Percentiles rank a stretch among this genome's conserved stretches.
These are phyloP conservation scores for Saccostrea glomerata DNA, from an alignment of 1,140 invertebrate species.

Conservation along the genomic window DNA sequence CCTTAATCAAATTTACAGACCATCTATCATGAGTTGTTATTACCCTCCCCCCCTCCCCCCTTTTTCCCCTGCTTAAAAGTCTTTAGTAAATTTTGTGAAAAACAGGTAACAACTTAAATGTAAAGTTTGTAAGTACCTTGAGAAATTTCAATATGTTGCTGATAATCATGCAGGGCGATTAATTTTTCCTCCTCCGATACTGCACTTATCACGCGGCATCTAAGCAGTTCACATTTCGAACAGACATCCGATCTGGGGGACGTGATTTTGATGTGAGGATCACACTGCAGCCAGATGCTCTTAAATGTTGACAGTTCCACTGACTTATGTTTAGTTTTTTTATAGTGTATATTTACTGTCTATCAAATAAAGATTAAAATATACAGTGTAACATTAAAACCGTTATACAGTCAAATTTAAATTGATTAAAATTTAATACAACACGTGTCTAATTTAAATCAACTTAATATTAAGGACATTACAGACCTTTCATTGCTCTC, in stretches of 20 bases:
- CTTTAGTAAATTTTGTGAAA: not conserved
- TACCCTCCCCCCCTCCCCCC: too few species aligned
- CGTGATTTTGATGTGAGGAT: constrained; percentile 3
- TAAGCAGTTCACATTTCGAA: not conserved
- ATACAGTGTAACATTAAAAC: too few species aligned
- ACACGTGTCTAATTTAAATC: not conserved
- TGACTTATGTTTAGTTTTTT: not conserved
- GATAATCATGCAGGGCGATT: too few species aligned
- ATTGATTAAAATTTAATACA: not conserved
- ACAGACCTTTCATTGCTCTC: too few species aligned
- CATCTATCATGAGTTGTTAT: not conserved
- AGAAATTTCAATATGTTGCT: too few species aligned
- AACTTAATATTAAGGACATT: not conserved
- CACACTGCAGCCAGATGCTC: too few species aligned
- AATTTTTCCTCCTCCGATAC: not conserved
- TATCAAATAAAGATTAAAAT: too few species aligned
- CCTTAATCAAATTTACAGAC: too few species aligned
- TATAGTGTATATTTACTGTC: too few species aligned
- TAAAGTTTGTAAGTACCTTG: not conserved
- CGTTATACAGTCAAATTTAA: too few species aligned
- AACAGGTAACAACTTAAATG: not conserved
- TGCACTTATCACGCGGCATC: not conserved
- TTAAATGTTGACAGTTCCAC: not conserved
- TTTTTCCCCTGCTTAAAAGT: too few species aligned
- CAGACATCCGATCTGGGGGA: constrained; percentile 4